phyloP scores from a whole-genome alignment of 1,140 invertebrate genomes.

The Neotoxoptera formosana region DNA sequence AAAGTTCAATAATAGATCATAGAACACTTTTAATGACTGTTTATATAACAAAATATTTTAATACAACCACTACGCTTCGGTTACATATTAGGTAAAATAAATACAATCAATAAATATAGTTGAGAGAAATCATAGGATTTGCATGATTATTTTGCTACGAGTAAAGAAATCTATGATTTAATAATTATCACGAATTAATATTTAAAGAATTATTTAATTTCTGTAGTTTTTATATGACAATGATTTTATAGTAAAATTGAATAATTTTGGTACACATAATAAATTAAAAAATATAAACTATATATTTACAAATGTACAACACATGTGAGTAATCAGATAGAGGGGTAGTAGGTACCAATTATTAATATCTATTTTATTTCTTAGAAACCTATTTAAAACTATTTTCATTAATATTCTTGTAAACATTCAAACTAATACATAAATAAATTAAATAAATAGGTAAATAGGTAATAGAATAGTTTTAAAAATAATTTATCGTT shows the following conservation, averaged over 20 bases:
- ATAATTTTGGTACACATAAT: background rate
- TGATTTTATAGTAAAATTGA: background rate
- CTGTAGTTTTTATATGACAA: background rate
- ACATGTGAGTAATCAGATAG: too few relatives aligned
- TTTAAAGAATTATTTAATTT: background rate
- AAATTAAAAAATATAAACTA: background rate
- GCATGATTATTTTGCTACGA: background rate
- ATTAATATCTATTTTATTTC: too few relatives aligned
- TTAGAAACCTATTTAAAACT: background rate
- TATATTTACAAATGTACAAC: background rate
- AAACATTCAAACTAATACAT: too few relatives aligned
- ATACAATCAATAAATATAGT: background rate
- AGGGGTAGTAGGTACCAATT: too few relatives aligned
- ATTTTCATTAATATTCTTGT: background rate
- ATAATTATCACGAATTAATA: background rate
- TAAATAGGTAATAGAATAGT: background rate
- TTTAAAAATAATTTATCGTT: background rate
- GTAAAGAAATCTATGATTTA: background rate
- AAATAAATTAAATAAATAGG: too few relatives aligned
- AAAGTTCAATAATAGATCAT: slow-evolving; percentile 9
- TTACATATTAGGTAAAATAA: background rate
- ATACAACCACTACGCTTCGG: background rate
- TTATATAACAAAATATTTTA: background rate
- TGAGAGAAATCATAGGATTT: background rate
- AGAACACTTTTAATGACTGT: background rate